phyloP scores from a whole-genome alignment of 2,113 vertebrate species.

The Sardina pilchardus region DNA sequence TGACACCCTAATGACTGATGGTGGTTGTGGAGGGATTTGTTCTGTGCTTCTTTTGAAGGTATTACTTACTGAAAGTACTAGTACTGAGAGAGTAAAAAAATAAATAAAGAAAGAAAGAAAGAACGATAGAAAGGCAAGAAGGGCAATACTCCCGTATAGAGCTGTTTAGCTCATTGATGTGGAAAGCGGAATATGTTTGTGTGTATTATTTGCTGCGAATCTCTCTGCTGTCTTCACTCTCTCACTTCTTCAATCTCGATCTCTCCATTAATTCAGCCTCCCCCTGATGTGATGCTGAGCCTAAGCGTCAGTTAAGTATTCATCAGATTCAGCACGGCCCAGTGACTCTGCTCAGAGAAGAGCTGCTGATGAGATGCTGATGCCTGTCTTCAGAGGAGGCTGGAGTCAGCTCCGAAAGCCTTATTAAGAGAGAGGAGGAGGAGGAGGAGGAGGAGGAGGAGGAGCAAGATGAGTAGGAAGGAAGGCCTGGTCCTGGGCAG shows the following conservation, averaged over 20 bases:
- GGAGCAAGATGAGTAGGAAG: slow-evolving; percentile 26
- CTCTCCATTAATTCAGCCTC: background rate
- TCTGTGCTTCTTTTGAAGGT: background rate
- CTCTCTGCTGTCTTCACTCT: background rate
- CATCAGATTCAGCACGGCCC: slow-evolving; percentile 45
- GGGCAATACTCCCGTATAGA: background rate
- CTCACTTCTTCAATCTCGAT: background rate
- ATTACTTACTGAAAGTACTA: background rate
- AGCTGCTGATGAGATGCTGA: slow-evolving; percentile 54
- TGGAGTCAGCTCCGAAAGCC: slow-evolving; percentile 57
- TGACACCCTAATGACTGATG: slow-evolving; percentile 32
- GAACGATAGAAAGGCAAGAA: background rate
- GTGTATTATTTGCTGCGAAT: background rate
- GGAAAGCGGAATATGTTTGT: background rate
- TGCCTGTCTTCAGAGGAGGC: slow-evolving; percentile 47
- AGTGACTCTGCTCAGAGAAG: slow-evolving; percentile 51
- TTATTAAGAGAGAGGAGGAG: slow-evolving; percentile 42
- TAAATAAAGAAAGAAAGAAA: background rate
- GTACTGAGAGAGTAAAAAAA: background rate
- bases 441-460: slow-evolving; percentile 26
- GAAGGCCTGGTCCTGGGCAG: slow-evolving; percentile 25
- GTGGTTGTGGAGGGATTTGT: background rate
- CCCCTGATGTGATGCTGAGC: background rate
- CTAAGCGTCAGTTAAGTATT: background rate
- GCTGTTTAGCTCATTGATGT: background rate